A percentile compares a stretch with the other conserved stretches of the same genome.
Conservation (phyloP, 2,888 invertebrate genomes). For the Nephrotoma flavescens region DNA sequence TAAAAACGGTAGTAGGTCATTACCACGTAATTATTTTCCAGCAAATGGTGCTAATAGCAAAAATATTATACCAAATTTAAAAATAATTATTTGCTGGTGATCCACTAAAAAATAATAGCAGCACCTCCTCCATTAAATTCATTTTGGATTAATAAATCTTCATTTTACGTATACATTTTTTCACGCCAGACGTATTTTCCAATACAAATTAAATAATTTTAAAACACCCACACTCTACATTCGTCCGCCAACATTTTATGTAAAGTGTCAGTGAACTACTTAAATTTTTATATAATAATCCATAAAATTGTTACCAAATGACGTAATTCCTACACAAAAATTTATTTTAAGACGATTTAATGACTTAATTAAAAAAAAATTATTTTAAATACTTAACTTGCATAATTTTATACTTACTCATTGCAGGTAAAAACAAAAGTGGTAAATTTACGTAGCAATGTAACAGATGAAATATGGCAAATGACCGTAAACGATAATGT, state of each 20-base stretch:
- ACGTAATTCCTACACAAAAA: neutral
- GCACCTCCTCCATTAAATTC: too few relatives aligned
- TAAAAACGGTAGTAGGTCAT: too few relatives aligned
- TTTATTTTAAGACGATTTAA: neutral
- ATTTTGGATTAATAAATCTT: too few relatives aligned
- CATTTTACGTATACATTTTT: neutral
- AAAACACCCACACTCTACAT: neutral
- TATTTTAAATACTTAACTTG: neutral
- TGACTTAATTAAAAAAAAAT: neutral
- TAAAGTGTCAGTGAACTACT: neutral
- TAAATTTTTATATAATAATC: too few relatives aligned
- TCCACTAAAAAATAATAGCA: too few relatives aligned
- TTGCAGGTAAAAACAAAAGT: conserved; percentile 62
- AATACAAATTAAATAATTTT: neutral
- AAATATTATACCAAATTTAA: too few relatives aligned
- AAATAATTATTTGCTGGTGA: too few relatives aligned
- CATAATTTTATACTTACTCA: neutral
- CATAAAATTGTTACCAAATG: neutral
- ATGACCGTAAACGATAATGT: conserved; percentile 34
- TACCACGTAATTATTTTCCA: too few relatives aligned
- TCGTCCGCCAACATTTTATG: too few relatives aligned
- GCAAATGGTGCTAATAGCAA: too few relatives aligned
- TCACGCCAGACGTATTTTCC: neutral
- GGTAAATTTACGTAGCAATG: conserved; percentile 51
- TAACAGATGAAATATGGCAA: conserved; percentile 65